Percentiles rank a stretch among this genome's conserved stretches.
Evolutionary conservation across 1,140 invertebrate species (phyloP).

Genomic region (Magallana angulata): DNA sequence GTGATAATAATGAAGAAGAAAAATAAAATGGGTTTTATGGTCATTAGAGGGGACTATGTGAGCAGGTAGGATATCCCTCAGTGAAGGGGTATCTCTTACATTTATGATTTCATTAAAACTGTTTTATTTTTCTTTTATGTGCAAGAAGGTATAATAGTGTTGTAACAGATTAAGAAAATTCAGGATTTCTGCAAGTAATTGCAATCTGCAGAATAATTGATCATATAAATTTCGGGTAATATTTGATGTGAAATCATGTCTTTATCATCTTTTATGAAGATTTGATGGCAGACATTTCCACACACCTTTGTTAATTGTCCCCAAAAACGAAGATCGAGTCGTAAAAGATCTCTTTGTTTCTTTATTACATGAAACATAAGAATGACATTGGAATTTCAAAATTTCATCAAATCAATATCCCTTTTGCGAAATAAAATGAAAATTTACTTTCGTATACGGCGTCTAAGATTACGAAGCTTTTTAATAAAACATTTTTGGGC

Average conservation of each 20-base stretch:
- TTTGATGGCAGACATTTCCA: conserved; percentile 1
- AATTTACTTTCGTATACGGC: background rate
- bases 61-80: background rate
- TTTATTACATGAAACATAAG: conserved; percentile 23
- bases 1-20: background rate
- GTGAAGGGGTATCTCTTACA: conserved; percentile 2
- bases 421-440: conserved; percentile 12
- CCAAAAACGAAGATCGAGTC: background rate
- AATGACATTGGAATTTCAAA: background rate
- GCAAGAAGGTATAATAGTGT: conserved; percentile 11
- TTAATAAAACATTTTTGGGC: background rate
- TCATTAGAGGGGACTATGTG: background rate
- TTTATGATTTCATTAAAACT: conserved; percentile 33
- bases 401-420: conserved; percentile 24
- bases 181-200: conserved; percentile 21
- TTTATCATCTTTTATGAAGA: conserved; percentile 2
- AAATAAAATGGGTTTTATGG: background rate
- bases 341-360: conserved; percentile 18
- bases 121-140: conserved; percentile 28
- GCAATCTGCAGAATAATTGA: conserved; percentile 30
- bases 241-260: conserved; percentile 32
- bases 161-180: conserved; percentile 32
- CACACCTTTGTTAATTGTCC: conserved; percentile 35
- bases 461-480: conserved; percentile 7
- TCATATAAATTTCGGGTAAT: conserved; percentile 17